Conservation (phyloP, 1,140 invertebrate genomes). For the Panagrolaimus sp. region DNA sequence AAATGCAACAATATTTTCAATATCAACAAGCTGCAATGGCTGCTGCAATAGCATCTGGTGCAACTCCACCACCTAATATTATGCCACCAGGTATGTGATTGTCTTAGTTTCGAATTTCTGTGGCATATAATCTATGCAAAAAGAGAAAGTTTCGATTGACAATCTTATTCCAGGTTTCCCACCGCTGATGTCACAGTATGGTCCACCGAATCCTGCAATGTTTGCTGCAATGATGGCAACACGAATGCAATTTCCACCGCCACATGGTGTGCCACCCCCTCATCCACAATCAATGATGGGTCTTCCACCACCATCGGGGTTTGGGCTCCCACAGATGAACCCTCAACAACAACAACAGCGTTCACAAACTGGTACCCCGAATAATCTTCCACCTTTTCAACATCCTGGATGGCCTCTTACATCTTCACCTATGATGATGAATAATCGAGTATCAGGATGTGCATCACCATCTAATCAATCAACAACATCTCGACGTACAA, state of each 20-base stretch:
- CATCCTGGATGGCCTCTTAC: neutral
- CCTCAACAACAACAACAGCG: no score
- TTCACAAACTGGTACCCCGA: slow-evolving; percentile 3
- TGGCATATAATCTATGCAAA: no score
- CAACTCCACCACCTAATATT: neutral
- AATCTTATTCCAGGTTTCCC: no score
- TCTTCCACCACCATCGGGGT: neutral
- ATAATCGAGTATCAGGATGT: neutral
- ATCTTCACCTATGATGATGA: neutral
- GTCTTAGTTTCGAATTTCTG: no score
- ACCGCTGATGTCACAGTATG: neutral
- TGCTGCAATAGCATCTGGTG: neutral
- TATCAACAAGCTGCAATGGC: neutral
- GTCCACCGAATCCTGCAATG: neutral
- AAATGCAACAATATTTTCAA: neutral
- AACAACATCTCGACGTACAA: neutral
- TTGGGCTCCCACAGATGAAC: neutral
- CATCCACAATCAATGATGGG: no score
- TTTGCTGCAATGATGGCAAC: neutral
- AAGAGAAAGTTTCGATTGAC: no score
- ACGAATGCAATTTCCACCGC: slow-evolving; percentile 8
- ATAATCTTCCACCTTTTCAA: neutral
- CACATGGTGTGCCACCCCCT: slow-evolving; percentile 10
- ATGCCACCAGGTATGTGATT: no score
- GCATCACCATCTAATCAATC: slow-evolving; percentile 12